phyloP scores from a whole-genome alignment of 1,140 invertebrate species.

The Macrobrachium nipponense region DNA sequence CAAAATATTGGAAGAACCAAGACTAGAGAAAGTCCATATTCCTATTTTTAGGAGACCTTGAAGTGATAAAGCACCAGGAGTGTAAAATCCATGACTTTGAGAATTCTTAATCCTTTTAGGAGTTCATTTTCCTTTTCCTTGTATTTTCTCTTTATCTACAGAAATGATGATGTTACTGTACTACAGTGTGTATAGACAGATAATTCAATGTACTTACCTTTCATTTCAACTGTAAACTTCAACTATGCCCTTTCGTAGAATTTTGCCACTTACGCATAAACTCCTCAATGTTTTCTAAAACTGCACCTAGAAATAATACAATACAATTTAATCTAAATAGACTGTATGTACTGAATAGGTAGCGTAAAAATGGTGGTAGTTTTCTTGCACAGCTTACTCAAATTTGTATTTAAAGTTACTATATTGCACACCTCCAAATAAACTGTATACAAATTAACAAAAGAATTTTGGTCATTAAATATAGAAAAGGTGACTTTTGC shows the following conservation, averaged over 20 bases:
- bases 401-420: too few species aligned
- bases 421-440: background rate
- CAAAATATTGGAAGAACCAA: too few species aligned
- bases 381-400: too few species aligned
- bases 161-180: too few species aligned
- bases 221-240: conserved; percentile 63
- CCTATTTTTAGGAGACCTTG: too few species aligned
- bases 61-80: too few species aligned
- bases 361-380: background rate
- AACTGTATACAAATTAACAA: background rate
- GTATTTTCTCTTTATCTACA: too few species aligned
- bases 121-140: too few species aligned
- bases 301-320: conserved; percentile 71
- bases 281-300: conserved; percentile 75
- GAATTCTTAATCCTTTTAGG: too few species aligned
- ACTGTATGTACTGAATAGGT: conserved; percentile 6
- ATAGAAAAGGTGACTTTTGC: background rate
- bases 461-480: background rate
- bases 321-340: conserved; percentile 7
- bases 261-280: conserved; percentile 79
- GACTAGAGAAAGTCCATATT: too few species aligned
- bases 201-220: conserved; percentile 7
- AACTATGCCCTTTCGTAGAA: conserved; percentile 76
- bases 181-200: too few species aligned
- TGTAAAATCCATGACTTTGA: too few species aligned